Conservation (phyloP, 2,113 vertebrate genomes). For the Ornithorhynchus anatinus region DNA sequence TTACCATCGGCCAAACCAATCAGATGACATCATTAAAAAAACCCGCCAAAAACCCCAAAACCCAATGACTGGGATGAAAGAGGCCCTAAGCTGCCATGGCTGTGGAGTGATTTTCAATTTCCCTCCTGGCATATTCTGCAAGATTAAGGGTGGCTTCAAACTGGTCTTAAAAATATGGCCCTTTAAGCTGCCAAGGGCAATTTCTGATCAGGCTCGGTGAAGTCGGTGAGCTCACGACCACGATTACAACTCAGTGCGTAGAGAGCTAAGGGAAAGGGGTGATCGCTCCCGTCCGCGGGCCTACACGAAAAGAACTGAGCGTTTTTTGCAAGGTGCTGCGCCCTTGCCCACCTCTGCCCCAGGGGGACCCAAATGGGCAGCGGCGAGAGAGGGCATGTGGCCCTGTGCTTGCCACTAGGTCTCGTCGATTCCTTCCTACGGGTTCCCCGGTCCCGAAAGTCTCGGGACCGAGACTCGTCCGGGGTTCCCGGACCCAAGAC, state of each 20-base stretch:
- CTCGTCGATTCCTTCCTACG: too few species aligned
- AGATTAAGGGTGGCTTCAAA: not conserved
- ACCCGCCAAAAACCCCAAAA: not conserved
- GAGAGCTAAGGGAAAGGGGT: not conserved
- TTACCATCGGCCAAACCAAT: conserved; percentile 16
- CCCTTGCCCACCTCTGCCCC: too few species aligned
- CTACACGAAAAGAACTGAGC: too few species aligned
- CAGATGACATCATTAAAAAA: conserved; percentile 23
- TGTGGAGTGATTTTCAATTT: conserved; percentile 34
- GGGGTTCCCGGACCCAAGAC: too few species aligned
- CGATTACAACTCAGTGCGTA: not conserved
- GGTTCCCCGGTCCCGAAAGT: too few species aligned
- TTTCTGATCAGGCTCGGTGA: not conserved
- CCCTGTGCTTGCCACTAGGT: too few species aligned
- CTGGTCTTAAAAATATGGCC: not conserved
- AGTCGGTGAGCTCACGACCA: not conserved
- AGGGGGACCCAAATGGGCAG: too few species aligned
- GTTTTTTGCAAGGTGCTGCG: too few species aligned
- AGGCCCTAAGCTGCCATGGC: not conserved
- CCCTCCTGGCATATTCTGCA: conserved; percentile 7
- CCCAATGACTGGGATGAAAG: not conserved
- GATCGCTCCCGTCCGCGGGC: too few species aligned
- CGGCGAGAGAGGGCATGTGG: too few species aligned
- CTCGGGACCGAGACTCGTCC: too few species aligned
- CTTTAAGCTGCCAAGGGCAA: not conserved